Percentiles rank a stretch among this genome's conserved stretches.
These are phyloP conservation scores for Eupithecia subumbrata DNA, from an alignment of 2,888 invertebrate genomes.

Conservation along the genomic window DNA sequence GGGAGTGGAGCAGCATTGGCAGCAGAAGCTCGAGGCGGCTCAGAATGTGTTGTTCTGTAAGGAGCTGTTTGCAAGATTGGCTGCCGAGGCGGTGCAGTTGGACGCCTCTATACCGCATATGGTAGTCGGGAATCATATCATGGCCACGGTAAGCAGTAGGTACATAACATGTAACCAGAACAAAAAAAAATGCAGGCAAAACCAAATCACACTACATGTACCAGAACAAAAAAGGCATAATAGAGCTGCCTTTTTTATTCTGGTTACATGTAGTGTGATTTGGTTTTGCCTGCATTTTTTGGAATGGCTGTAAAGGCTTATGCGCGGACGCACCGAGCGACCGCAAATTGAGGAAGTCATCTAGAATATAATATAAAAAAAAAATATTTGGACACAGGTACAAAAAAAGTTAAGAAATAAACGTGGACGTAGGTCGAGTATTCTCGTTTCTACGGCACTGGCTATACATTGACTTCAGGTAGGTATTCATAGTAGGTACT, in stretches of 20 bases:
- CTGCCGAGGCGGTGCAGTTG: slow-evolving; percentile 96
- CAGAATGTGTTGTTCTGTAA: slow-evolving; percentile 99
- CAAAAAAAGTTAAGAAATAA: too few species aligned
- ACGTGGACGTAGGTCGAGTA: too few species aligned
- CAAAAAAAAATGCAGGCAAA: too few species aligned
- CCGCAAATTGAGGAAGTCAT: background rate
- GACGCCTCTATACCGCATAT: slow-evolving; percentile 97
- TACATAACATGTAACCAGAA: too few species aligned
- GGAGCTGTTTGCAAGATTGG: slow-evolving; percentile 96
- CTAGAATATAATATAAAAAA: too few species aligned
- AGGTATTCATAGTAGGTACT: too few species aligned
- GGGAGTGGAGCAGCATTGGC: slow-evolving; percentile 93
- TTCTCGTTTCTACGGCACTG: too few species aligned
- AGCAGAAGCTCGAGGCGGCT: slow-evolving; percentile 97
- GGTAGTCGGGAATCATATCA: slow-evolving; percentile 98
- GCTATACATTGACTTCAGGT: too few species aligned
- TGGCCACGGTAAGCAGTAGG: slow-evolving; percentile 90
- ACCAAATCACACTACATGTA: too few species aligned
- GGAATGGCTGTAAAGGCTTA: background rate
- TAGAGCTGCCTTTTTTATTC: background rate
- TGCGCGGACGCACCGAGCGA: background rate
- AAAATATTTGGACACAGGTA: too few species aligned
- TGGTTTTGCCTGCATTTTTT: background rate
- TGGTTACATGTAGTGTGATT: background rate
- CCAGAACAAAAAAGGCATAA: too few species aligned